Conservation (phyloP, 1,140 invertebrate species). For the Meloidogyne exigua region DNA sequence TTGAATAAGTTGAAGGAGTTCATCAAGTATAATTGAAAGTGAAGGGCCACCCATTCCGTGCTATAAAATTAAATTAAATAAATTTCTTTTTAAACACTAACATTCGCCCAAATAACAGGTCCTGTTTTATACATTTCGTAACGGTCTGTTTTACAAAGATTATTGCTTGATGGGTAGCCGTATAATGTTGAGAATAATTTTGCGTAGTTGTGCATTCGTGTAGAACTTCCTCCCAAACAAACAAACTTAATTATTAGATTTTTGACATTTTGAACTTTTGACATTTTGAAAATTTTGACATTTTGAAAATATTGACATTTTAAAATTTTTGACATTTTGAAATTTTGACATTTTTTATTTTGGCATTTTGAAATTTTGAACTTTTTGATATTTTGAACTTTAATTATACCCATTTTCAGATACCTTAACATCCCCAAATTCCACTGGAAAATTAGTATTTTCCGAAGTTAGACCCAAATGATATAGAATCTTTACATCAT, state of each 20-base stretch:
- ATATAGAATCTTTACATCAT: conserved; percentile 26
- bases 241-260: conserved; percentile 78
- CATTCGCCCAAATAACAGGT: conserved; percentile 84
- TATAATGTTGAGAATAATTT: conserved; percentile 84
- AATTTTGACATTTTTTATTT: no score
- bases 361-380: no score
- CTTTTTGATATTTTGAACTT: no score
- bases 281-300: neutral
- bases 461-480: conserved; percentile 46
- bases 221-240: conserved; percentile 93
- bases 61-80: conserved; percentile 65
- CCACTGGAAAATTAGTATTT: conserved; percentile 28
- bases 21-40: conserved; percentile 83
- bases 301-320: no score
- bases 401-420: no score
- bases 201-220: conserved; percentile 88
- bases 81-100: conserved; percentile 70
- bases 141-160: conserved; percentile 83
- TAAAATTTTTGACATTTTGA: no score
- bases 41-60: conserved; percentile 93
- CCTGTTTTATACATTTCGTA: conserved; percentile 97
- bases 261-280: neutral
- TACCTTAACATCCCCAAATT: conserved; percentile 47
- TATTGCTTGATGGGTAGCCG: conserved; percentile 81
- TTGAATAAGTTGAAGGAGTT: conserved; percentile 86